Evolutionary conservation across 2,113 vertebrate genomes (phyloP).

Genomic region (Epinephelus cyanopodus): DNA sequence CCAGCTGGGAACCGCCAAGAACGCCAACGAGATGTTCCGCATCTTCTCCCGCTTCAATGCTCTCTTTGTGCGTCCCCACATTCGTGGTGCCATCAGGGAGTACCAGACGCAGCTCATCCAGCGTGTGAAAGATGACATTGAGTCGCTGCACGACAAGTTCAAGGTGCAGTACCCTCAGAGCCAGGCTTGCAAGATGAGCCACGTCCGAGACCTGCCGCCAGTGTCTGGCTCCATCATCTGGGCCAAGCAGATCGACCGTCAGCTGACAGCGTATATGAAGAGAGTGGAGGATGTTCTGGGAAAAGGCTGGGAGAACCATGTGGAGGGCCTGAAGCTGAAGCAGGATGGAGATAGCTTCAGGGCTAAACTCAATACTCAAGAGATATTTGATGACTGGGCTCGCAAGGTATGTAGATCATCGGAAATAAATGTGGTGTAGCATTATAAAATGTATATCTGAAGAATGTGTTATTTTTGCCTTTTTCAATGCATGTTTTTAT

Average conservation of each 20-base stretch:
- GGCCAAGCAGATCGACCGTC: conserved; percentile 98
- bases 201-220: conserved; percentile 94
- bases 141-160: conserved; percentile 98
- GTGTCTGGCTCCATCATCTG: conserved; percentile 99
- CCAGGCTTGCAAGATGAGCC: conserved; percentile 99
- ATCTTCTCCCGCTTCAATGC: conserved; percentile 99
- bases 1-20: conserved; percentile 97
- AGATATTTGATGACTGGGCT: conserved; percentile 99
- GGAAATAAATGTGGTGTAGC: background rate
- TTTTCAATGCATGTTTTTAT: background rate
- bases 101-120: conserved; percentile 99
- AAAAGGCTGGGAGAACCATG: conserved; percentile 99
- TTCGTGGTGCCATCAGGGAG: conserved; percentile 96
- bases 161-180: conserved; percentile 99
- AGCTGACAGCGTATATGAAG: conserved; percentile 99
- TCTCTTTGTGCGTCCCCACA: conserved; percentile 97
- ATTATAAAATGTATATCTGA: background rate
- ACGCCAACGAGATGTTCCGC: conserved; percentile 99
- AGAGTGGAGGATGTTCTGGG: conserved; percentile 98
- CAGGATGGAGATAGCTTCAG: conserved; percentile 99
- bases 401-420: conserved; percentile 86
- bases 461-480: background rate
- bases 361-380: conserved; percentile 98
- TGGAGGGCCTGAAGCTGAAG: conserved; percentile 98
- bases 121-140: conserved; percentile 97